A percentile compares a stretch with the other conserved stretches of the same genome.
Evolutionary conservation across 2,113 vertebrate genomes (phyloP).

Genomic region (Gavialis gangeticus): DNA sequence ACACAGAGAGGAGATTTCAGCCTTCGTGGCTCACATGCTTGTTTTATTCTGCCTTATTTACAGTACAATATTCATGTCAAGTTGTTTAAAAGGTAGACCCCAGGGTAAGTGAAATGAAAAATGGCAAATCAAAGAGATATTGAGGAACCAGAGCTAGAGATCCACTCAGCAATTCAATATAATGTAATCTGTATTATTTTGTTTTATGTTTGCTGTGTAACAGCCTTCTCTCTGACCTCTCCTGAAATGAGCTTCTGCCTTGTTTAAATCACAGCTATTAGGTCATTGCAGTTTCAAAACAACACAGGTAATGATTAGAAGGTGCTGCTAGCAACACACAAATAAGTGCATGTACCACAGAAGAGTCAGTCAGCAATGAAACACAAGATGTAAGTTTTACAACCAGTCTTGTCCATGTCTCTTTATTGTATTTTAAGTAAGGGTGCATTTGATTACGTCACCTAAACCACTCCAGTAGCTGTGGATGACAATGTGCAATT

Average conservation of each 20-base stretch:
- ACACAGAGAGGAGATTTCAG: background rate
- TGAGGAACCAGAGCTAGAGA: background rate
- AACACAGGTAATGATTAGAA: background rate
- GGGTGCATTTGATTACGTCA: background rate
- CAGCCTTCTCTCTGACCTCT: background rate
- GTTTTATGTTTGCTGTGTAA: rapidly evolving
- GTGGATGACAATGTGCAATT: background rate
- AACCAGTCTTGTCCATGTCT: background rate
- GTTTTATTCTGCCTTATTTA: background rate
- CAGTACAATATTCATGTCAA: background rate
- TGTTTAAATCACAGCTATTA: background rate
- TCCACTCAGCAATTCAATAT: background rate
- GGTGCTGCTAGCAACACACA: rapidly evolving
- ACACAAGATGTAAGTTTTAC: background rate
- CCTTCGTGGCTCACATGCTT: rapidly evolving
- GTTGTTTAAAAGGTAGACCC: background rate
- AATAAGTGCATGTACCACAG: rapidly evolving
- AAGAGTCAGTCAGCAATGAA: background rate
- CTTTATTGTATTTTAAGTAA: background rate
- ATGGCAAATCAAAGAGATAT: background rate
- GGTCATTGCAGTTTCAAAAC: background rate
- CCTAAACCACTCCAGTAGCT: slow-evolving; percentile 10
- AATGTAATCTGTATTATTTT: background rate
- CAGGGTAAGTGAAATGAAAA: background rate
- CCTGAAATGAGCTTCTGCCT: rapidly evolving